phyloP scores from a whole-genome alignment of 2,113 vertebrate species.

The Rhea pennata region DNA sequence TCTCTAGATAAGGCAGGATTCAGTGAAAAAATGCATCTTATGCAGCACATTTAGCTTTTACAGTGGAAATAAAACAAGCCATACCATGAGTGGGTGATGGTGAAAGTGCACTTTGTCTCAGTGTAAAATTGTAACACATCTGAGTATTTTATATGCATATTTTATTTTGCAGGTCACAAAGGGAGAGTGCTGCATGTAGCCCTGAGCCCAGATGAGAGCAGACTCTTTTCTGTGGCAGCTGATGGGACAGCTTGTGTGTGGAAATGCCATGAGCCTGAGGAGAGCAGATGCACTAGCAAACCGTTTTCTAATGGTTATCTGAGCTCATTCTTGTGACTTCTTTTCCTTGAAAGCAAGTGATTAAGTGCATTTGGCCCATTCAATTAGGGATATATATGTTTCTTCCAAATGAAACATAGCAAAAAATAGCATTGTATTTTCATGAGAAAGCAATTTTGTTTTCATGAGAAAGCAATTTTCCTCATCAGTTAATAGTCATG shows the following conservation, averaged over 20 bases:
- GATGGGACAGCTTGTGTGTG: constrained; percentile 77
- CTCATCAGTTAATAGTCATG: neutral
- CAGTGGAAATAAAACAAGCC: neutral
- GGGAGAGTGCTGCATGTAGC: constrained; percentile 76
- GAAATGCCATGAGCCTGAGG: constrained; percentile 7
- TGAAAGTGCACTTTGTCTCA: neutral
- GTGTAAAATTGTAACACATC: neutral
- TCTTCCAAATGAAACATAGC: constrained; percentile 7
- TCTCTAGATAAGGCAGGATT: neutral
- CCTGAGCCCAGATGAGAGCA: constrained; percentile 65
- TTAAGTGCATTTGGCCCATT: neutral
- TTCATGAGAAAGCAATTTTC: neutral
- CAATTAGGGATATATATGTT: neutral
- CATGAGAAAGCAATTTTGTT: neutral
- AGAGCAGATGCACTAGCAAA: neutral
- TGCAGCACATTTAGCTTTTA: neutral
- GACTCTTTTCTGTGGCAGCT: constrained; percentile 73
- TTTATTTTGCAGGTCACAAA: constrained; percentile 74
- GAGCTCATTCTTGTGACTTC: neutral
- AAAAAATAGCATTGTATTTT: neutral
- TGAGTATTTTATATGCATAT: neutral
- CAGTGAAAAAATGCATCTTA: neutral
- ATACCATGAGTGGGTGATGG: neutral
- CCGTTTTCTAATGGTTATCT: neutral
- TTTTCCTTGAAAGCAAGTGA: constrained; percentile 8